phyloP scores from a whole-genome alignment of 2,113 vertebrate species.

The Podiceps cristatus region DNA sequence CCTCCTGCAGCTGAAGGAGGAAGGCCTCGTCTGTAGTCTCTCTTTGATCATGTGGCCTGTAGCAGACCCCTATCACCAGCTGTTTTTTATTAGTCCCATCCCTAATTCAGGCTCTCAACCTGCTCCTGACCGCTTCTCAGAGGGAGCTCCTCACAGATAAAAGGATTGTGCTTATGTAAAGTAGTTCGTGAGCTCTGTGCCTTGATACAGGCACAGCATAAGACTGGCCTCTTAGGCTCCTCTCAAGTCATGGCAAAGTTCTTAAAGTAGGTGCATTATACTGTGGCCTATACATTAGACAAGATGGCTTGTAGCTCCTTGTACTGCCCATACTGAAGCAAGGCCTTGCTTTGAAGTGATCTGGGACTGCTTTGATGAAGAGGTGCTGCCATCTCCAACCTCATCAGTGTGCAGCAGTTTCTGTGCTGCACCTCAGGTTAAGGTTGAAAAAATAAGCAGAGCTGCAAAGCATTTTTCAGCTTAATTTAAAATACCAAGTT shows the following conservation, averaged over 20 bases:
- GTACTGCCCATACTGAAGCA: neutral
- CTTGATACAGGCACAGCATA: neutral
- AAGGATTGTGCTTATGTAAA: fast-evolving
- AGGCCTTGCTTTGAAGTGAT: neutral
- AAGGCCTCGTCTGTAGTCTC: too few species aligned
- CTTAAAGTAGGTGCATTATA: neutral
- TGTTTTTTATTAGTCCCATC: too few species aligned
- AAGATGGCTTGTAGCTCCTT: neutral
- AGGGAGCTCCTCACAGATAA: neutral
- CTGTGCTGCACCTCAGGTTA: neutral
- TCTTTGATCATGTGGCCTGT: too few species aligned
- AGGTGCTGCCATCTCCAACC: neutral
- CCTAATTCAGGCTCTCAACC: too few species aligned
- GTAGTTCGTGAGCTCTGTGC: neutral
- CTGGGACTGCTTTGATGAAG: neutral
- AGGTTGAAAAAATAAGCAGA: neutral
- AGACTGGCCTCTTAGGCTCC: neutral
- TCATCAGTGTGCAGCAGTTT: neutral
- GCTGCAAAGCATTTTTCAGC: neutral
- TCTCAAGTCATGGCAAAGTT: neutral
- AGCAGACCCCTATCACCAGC: too few species aligned
- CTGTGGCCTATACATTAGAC: neutral
- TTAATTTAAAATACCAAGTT: neutral
- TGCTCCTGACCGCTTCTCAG: too few species aligned
- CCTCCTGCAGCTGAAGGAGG: too few species aligned